A percentile compares a stretch with the other conserved stretches of the same genome.
These are phyloP conservation scores for Marcusenius ussheri DNA, from an alignment of 2,113 vertebrate genomes.

Conservation along the genomic window DNA sequence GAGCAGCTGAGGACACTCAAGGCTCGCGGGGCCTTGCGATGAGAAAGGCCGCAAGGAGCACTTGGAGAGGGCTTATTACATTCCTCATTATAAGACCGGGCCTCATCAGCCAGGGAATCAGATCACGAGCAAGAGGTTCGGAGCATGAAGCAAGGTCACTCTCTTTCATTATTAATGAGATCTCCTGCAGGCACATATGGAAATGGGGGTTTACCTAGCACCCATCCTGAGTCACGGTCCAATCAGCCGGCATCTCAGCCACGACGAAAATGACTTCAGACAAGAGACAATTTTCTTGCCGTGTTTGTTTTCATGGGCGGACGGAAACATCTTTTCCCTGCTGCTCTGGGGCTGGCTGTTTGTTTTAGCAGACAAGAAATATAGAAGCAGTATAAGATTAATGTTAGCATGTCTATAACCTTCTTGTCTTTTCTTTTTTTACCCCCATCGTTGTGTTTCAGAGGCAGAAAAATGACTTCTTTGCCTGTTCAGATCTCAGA, in stretches of 20 bases:
- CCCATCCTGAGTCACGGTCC: neutral
- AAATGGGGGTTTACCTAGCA: neutral
- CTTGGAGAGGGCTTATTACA: neutral
- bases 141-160: conserved; percentile 5
- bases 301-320: neutral
- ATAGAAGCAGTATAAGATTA: neutral
- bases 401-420: neutral
- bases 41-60: neutral
- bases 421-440: neutral
- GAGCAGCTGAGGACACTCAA: neutral
- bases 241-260: neutral
- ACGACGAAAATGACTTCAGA: neutral
- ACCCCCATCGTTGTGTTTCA: neutral
- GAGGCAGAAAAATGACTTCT: neutral
- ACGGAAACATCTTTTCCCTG: conserved; percentile 5
- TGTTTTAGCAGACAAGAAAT: conserved; percentile 3
- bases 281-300: neutral
- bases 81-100: neutral
- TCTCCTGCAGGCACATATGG: neutral
- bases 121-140: neutral
- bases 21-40: neutral
- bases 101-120: neutral
- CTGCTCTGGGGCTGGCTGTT: neutral
- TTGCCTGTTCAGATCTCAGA: neutral
- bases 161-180: neutral